Conservation (phyloP, 2,888 invertebrate species). For the Apamea anceps region DNA sequence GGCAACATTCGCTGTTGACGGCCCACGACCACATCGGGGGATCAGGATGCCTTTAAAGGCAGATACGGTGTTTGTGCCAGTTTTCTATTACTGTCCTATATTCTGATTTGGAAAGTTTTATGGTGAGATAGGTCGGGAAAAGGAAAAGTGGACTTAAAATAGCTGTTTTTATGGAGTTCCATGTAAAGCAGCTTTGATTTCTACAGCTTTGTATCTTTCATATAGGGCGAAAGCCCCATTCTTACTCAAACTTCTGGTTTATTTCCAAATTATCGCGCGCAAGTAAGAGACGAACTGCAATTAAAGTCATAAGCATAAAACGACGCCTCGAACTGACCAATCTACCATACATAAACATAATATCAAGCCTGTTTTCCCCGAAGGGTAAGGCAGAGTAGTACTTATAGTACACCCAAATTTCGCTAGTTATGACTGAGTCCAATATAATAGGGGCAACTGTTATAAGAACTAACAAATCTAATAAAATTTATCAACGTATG, state of each 20-base stretch:
- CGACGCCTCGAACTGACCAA: neutral
- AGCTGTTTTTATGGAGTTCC: neutral
- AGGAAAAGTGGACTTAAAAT: constrained; percentile 44
- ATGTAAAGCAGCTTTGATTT: neutral
- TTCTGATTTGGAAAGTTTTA: constrained; percentile 55
- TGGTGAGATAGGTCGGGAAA: constrained; percentile 35
- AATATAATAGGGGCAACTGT: neutral
- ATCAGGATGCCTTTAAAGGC: constrained; percentile 60
- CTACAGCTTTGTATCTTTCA: neutral
- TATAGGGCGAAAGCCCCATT: neutral
- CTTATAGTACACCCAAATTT: neutral
- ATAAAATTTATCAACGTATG: constrained; percentile 6
- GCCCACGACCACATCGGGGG: constrained; percentile 56
- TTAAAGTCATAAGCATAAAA: neutral
- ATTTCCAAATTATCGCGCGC: neutral
- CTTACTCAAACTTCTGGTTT: neutral
- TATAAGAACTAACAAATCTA: constrained; percentile 1
- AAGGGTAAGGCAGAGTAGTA: neutral
- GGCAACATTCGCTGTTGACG: constrained; percentile 60
- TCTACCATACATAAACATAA: neutral
- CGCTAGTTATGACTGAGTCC: neutral
- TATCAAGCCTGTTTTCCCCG: neutral
- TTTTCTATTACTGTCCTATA: constrained; percentile 58
- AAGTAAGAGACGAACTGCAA: neutral
- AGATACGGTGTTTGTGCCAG: constrained; percentile 50